Percentiles rank a stretch among this genome's conserved stretches.
Conservation (phyloP, 2,888 invertebrate genomes). For the Calameuta idolon region DNA sequence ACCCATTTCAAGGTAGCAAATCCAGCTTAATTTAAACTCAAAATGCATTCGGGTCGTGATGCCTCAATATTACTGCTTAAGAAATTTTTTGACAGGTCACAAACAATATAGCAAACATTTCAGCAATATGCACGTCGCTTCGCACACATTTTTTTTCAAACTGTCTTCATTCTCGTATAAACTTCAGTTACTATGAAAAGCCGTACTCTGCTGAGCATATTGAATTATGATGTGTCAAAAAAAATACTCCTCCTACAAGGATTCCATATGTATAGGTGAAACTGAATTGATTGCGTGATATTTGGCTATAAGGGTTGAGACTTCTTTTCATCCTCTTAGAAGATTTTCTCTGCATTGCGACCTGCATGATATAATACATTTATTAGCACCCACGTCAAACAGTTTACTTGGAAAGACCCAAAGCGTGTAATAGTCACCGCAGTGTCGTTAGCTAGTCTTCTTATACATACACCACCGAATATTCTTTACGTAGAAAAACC, state of each 20-base stretch:
- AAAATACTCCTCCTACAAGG: neutral
- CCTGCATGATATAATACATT: neutral
- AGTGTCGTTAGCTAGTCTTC: neutral
- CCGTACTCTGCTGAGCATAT: too few relatives aligned
- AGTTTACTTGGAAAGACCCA: neutral
- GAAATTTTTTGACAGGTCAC: too few relatives aligned
- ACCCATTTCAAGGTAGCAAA: neutral
- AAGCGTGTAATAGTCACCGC: neutral
- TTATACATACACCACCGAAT: neutral
- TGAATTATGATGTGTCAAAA: neutral
- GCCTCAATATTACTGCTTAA: too few relatives aligned
- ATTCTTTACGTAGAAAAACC: neutral
- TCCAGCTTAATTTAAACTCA: too few relatives aligned
- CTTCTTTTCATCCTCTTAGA: neutral
- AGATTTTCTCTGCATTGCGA: neutral
- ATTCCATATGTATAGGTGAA: neutral
- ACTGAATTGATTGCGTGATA: neutral
- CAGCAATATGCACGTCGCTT: too few relatives aligned
- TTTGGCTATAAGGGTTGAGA: neutral
- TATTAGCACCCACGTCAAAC: neutral
- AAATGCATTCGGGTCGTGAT: too few relatives aligned
- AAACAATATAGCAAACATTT: too few relatives aligned
- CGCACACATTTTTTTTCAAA: too few relatives aligned
- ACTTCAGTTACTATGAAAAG: too few relatives aligned
- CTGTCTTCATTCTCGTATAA: too few relatives aligned